Conservation (phyloP, 2,113 vertebrate genomes). For the Rynchops niger region DNA sequence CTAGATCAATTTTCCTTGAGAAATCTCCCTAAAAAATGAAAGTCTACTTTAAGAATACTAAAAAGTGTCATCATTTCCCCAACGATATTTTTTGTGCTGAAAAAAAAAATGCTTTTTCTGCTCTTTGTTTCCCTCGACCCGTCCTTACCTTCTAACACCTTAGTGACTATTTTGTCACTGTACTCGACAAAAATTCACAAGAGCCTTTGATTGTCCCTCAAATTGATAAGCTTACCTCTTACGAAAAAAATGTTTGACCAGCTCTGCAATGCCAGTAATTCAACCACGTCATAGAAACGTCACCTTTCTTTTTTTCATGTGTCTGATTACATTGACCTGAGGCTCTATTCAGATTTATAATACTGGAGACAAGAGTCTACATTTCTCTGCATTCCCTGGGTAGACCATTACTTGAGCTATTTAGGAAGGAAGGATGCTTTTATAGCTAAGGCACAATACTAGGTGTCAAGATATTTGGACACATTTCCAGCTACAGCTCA, state of each 20-base stretch:
- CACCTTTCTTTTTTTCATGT: not conserved
- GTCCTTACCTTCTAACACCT: not conserved
- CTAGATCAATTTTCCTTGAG: not conserved
- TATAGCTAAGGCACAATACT: not conserved
- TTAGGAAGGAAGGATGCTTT: slow-evolving; percentile 9
- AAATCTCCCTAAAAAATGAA: not conserved
- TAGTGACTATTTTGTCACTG: not conserved
- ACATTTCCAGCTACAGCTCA: not conserved
- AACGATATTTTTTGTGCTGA: not conserved
- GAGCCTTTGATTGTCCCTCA: not conserved
- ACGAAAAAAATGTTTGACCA: not conserved
- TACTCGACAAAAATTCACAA: not conserved
- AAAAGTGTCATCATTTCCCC: not conserved
- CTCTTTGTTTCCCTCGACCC: not conserved
- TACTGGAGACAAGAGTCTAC: not conserved
- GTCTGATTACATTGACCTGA: not conserved
- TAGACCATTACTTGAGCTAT: not conserved
- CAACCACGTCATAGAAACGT: not conserved
- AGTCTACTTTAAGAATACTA: not conserved
- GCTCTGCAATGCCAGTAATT: not conserved
- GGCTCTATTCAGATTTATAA: slow-evolving; percentile 3
- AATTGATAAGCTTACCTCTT: not conserved
- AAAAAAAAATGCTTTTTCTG: not conserved
- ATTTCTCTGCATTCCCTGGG: not conserved
- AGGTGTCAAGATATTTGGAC: not conserved